Percentiles rank a stretch among this genome's conserved stretches.
Evolutionary conservation across 1,140 invertebrate species (phyloP).

Genomic region (Lanistes nyassanus): DNA sequence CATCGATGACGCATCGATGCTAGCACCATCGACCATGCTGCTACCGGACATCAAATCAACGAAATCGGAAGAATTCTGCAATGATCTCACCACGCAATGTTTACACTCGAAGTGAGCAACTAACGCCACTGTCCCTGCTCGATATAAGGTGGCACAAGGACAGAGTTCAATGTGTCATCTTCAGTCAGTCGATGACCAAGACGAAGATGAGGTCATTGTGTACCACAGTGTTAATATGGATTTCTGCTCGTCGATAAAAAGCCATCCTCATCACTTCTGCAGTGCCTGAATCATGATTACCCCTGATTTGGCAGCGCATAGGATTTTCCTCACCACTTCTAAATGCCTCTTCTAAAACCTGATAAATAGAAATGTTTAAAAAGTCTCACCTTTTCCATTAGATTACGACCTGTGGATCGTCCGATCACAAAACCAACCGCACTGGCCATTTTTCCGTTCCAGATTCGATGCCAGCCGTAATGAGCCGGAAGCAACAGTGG

Average conservation of each 20-base stretch:
- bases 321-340: background rate
- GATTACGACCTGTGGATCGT: background rate
- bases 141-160: background rate
- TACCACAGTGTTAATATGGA: background rate
- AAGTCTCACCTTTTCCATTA: background rate
- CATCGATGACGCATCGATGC: background rate
- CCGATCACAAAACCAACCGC: background rate
- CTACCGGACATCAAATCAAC: background rate
- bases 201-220: conserved; percentile 9
- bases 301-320: too few relatives aligned
- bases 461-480: conserved; percentile 17
- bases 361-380: background rate
- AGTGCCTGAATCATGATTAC: background rate
- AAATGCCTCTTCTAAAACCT: background rate
- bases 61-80: too few relatives aligned
- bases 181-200: background rate
- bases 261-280: too few relatives aligned
- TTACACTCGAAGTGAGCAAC: background rate
- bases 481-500: conserved; percentile 27
- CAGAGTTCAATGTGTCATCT: background rate
- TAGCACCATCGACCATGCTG: background rate
- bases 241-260: background rate
- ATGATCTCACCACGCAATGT: too few relatives aligned
- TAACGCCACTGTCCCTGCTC: background rate
- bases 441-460: background rate